Evolutionary conservation across 2,888 invertebrate genomes (phyloP).

Genomic region (Busseola fusca): DNA sequence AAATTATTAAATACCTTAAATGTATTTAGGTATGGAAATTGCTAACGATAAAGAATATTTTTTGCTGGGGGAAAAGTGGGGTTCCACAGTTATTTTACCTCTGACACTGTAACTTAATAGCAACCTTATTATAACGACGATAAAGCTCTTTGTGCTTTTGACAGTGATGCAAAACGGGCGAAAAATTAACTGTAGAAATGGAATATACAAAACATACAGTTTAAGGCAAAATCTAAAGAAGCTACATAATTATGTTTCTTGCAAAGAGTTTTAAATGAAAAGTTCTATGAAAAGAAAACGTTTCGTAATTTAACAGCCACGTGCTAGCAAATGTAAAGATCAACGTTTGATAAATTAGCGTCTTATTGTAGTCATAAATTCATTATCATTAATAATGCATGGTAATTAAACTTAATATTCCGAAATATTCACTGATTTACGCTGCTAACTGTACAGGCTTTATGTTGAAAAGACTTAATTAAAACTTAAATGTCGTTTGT

Average conservation of each 20-base stretch:
- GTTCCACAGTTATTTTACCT: too few relatives aligned
- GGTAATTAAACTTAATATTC: conserved; percentile 20
- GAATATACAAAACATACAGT: too few relatives aligned
- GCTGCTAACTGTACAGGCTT: conserved; percentile 6
- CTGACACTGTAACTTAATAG: too few relatives aligned
- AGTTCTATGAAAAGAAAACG: neutral
- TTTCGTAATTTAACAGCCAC: neutral
- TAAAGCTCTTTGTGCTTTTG: too few relatives aligned
- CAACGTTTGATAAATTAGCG: neutral
- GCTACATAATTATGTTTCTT: neutral
- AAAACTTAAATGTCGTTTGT: conserved; percentile 51
- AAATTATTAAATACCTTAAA: too few relatives aligned
- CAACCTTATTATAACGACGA: too few relatives aligned
- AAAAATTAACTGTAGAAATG: too few relatives aligned
- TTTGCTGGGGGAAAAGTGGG: too few relatives aligned
- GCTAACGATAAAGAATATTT: too few relatives aligned
- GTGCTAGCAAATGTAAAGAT: neutral
- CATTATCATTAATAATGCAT: conserved; percentile 1
- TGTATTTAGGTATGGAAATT: too few relatives aligned
- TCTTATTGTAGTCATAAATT: neutral
- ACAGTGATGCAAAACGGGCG: too few relatives aligned
- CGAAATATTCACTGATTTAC: conserved; percentile 24
- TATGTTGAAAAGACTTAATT: conserved; percentile 41
- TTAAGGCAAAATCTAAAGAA: too few relatives aligned
- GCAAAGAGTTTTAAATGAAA: neutral